These are phyloP conservation scores for Hirundichthys speculiger DNA, from an alignment of 2,113 vertebrate species.

Conservation along the genomic window DNA sequence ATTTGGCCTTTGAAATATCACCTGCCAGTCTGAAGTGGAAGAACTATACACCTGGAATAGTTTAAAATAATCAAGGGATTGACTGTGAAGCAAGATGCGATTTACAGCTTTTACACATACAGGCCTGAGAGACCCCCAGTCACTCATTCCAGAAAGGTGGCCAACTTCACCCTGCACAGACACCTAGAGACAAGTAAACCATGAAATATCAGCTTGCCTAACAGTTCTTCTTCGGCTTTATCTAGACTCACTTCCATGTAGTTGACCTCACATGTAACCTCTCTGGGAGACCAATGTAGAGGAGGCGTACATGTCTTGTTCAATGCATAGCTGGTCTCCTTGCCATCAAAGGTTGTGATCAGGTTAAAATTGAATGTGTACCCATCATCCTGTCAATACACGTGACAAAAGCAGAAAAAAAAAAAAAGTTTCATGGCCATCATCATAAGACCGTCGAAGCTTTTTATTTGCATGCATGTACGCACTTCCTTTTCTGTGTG, in stretches of 20 bases:
- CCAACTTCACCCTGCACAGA: conserved; percentile 53
- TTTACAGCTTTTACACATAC: conserved; percentile 42
- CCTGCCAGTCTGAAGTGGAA: conserved; percentile 56
- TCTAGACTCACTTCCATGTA: conserved; percentile 73
- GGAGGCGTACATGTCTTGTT: conserved; percentile 56
- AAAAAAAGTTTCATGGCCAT: background rate
- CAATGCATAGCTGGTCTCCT: conserved; percentile 26
- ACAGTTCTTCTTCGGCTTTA: background rate
- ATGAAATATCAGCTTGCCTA: too few species aligned
- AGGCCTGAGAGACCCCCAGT: conserved; percentile 27
- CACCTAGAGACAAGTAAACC: conserved; percentile 60
- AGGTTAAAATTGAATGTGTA: conserved; percentile 68
- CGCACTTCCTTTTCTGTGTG: conserved; percentile 63
- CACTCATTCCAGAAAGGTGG: conserved; percentile 12
- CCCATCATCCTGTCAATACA: conserved; percentile 24
- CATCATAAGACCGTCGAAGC: background rate
- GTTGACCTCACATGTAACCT: conserved; percentile 74
- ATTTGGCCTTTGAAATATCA: conserved; percentile 53
- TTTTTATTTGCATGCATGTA: fast-evolving
- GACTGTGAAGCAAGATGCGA: too few species aligned
- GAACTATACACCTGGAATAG: conserved; percentile 20
- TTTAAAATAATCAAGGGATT: too few species aligned
- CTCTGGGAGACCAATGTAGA: conserved; percentile 57
- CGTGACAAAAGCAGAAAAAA: background rate
- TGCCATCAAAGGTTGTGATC: conserved; percentile 5